Evolutionary conservation across 30 jellyfish, hydroid and myxozoan species (phyloP).

Genomic region (Hydra vulgaris): DNA sequence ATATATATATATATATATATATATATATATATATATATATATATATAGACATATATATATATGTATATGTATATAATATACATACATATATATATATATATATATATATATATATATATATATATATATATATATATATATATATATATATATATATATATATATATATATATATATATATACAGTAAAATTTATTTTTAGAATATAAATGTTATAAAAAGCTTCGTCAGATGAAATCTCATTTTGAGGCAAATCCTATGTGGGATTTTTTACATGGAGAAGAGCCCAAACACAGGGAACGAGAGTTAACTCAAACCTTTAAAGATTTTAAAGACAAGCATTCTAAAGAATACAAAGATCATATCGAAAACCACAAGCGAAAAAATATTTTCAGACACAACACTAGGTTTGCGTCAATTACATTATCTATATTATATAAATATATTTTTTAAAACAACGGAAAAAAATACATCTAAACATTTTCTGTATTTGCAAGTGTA

Average conservation of each 20-base stretch:
- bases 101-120: constrained; percentile 11
- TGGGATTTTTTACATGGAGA: constrained; percentile 46
- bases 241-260: constrained; percentile 51
- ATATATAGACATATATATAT: constrained; percentile 23
- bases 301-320: constrained; percentile 15
- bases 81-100: too few relatives aligned
- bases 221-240: constrained; percentile 30
- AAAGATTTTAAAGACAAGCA: constrained; percentile 29
- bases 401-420: constrained; percentile 22
- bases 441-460: too few relatives aligned
- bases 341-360: neutral
- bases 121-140: neutral
- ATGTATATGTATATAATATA: neutral
- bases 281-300: constrained; percentile 29
- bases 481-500: too few relatives aligned
- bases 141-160: too few relatives aligned
- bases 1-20: too few relatives aligned
- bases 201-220: constrained; percentile 36
- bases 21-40: too few relatives aligned
- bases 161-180: neutral
- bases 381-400: constrained; percentile 35
- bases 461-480: too few relatives aligned
- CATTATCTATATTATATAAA: neutral
- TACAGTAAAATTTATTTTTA: constrained; percentile 8
- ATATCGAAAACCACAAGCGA: constrained; percentile 21